A percentile compares a stretch with the other conserved stretches of the same genome.
Evolutionary conservation across 2,888 invertebrate species (phyloP).

Genomic region (Steromphala cineraria): DNA sequence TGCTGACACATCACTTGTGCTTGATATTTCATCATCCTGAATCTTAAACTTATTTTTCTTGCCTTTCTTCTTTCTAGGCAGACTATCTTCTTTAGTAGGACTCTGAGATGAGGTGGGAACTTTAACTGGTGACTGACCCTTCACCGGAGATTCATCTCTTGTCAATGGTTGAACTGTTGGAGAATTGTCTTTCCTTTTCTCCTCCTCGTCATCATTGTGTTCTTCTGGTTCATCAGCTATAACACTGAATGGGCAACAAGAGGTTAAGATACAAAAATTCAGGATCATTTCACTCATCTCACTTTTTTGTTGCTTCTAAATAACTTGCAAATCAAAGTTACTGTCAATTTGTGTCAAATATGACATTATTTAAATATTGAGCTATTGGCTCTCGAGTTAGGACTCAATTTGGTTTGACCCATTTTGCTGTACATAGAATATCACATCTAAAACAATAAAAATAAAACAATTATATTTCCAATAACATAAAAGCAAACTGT

Average conservation of each 20-base stretch:
- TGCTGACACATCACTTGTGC: constrained; percentile 43
- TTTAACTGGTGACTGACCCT: neutral
- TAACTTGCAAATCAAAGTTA: too few relatives aligned
- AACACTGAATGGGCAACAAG: neutral
- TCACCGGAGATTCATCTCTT: neutral
- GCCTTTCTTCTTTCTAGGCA: constrained; percentile 46
- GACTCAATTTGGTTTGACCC: too few relatives aligned
- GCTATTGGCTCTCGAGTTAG: too few relatives aligned
- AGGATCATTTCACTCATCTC: too few relatives aligned
- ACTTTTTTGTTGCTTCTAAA: too few relatives aligned
- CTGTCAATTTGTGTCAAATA: too few relatives aligned
- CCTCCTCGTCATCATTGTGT: constrained; percentile 1
- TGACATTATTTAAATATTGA: too few relatives aligned
- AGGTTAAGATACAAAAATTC: neutral
- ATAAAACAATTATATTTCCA: too few relatives aligned
- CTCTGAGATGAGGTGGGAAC: neutral
- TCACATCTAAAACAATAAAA: too few relatives aligned
- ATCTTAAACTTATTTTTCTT: constrained; percentile 64
- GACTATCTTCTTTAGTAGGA: neutral
- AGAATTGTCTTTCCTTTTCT: constrained; percentile 26
- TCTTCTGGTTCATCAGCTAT: neutral
- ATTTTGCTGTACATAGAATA: too few relatives aligned
- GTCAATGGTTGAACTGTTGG: neutral
- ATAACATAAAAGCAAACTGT: too few relatives aligned
- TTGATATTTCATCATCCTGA: constrained; percentile 59